These are phyloP conservation scores for Danaus chrysippus DNA, from an alignment of 2,888 invertebrate species.

Conservation along the genomic window DNA sequence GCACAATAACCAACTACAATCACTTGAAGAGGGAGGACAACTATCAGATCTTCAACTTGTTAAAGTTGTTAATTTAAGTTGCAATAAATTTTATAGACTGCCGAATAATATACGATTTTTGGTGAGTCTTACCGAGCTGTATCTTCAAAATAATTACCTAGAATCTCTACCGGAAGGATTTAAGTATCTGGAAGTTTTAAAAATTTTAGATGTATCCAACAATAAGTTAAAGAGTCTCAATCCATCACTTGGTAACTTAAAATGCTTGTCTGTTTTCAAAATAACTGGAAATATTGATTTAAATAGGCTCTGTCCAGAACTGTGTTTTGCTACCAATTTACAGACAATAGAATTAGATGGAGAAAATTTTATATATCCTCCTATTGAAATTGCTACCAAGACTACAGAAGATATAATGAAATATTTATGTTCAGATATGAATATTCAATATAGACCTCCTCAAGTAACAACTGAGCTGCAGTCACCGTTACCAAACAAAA, in stretches of 20 bases:
- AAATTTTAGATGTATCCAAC: constrained; percentile 83
- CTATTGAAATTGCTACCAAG: constrained; percentile 75
- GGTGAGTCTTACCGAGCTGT: constrained; percentile 84
- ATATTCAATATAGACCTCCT: constrained; percentile 73
- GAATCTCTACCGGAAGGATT: constrained; percentile 84
- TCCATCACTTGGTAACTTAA: constrained; percentile 80
- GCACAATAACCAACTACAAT: constrained; percentile 83
- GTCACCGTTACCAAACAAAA: constrained; percentile 50
- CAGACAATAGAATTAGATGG: constrained; percentile 80
- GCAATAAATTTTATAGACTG: constrained; percentile 81
- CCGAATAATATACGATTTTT: constrained; percentile 83
- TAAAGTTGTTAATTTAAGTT: constrained; percentile 82
- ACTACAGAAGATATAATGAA: constrained; percentile 83
- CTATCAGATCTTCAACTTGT: constrained; percentile 84
- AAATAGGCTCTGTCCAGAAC: constrained; percentile 80
- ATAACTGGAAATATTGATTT: constrained; percentile 80
- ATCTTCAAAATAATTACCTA: constrained; percentile 85
- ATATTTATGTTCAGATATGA: constrained; percentile 75
- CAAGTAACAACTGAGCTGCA: constrained; percentile 48
- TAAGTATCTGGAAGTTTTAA: constrained; percentile 80
- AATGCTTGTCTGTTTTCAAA: constrained; percentile 79
- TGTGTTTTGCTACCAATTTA: constrained; percentile 82
- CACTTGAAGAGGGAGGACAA: constrained; percentile 84
- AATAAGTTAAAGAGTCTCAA: constrained; percentile 84
- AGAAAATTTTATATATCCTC: constrained; percentile 82